Evolutionary conservation across 2,888 invertebrate species (phyloP).

Genomic region (Tinea pellionella): DNA sequence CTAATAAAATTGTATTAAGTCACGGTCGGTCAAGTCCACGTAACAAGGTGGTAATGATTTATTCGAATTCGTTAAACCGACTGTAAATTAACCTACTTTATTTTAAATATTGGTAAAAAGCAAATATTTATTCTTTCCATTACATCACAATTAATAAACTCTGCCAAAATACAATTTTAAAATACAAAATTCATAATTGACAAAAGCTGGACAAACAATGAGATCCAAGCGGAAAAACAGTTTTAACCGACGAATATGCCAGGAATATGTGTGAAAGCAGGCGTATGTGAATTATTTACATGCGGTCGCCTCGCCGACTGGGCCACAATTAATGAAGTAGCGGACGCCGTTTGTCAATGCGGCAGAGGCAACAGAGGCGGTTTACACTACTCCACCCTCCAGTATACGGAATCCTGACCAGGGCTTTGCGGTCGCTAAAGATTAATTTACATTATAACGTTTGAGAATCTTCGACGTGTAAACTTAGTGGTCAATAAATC

Average conservation of each 20-base stretch:
- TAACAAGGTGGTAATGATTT: background rate
- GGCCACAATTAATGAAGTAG: slow-evolving; percentile 63
- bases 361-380: slow-evolving; percentile 39
- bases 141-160: background rate
- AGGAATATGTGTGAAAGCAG: slow-evolving; percentile 30
- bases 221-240: background rate
- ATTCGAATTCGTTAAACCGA: background rate
- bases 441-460: slow-evolving; percentile 8
- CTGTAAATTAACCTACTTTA: background rate
- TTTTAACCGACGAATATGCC: background rate
- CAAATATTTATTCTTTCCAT: background rate
- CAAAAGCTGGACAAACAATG: background rate
- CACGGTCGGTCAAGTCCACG: background rate
- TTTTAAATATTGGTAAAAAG: background rate
- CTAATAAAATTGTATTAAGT: background rate
- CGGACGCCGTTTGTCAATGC: slow-evolving; percentile 60
- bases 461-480: background rate
- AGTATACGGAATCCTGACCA: background rate
- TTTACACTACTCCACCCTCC: background rate
- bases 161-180: background rate
- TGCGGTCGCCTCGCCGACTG: slow-evolving; percentile 49
- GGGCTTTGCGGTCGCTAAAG: slow-evolving; percentile 3
- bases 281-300: slow-evolving; percentile 62
- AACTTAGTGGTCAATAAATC: background rate
- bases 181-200: background rate